Evolutionary conservation across 2,797 vertebrate species (phyloP), one percentile per base, ranked within the genome.

Genomic region (Clarias laeviceps): DNA sequence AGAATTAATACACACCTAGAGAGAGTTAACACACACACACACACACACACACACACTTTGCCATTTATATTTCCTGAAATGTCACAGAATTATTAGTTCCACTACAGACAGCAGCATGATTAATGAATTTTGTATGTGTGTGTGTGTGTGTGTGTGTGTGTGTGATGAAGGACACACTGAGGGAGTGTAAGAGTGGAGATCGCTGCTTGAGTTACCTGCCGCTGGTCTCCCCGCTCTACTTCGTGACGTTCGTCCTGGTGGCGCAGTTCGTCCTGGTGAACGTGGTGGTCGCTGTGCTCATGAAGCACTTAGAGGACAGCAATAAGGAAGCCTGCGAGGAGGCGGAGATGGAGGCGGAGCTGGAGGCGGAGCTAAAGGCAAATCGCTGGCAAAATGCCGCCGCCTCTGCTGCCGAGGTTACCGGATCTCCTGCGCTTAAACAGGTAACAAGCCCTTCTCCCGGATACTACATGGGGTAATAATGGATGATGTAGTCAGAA

Each of bases 251-350:
- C 0, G 95, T 96, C 84, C 94, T 97, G 91, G 94, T 97, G n/a
- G 95, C 95, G 1, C 95, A 96, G 90, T 95, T 96, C 0, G 95
- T 96, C 89, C 92, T 94, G 91, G 94, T 98, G 0, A 94, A 95
- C 90, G 96, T 97, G 87, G 97, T 98, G 91, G 97, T 99, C 90
- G 96, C 95, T 0, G 95, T 96, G 85, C 94, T 97, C 87, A 96
- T 96, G 96, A 96, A 95, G 83, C 96, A 97, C 88, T 87, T 97
- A 85, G 96, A 97, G 87, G 96, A 97, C 86, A 97, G 96, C 93
- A 95, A 95, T 91, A 96, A 96, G 88, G 95, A 95, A 34, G 96
- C 96, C 72, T 95, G 94, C 0, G 96, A 97, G 87, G 95, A 96
- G 0, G 96, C 95, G 0, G 96, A 96, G 92, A 95, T 96, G 94